phyloP scores from a whole-genome alignment of 2,797 vertebrate species.

The Mus caroli region DNA sequence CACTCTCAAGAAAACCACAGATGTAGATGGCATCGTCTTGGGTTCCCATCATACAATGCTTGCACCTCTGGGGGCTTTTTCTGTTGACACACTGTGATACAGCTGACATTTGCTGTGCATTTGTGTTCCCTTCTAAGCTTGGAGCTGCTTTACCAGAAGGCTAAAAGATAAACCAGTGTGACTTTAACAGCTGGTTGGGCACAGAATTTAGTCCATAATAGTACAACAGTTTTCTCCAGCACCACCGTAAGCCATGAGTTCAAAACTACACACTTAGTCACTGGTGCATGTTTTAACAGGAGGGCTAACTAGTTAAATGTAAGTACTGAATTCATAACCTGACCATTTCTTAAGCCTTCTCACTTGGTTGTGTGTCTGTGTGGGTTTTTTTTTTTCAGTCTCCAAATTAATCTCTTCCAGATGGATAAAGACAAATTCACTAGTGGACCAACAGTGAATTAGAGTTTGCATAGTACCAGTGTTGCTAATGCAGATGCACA shows the following conservation, averaged over 20 bases:
- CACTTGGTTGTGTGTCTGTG: neutral
- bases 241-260: neutral
- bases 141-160: constrained; percentile 20
- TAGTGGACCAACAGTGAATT: constrained; percentile 2
- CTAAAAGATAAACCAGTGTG: neutral
- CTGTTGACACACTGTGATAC: neutral
- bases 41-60: constrained; percentile 16
- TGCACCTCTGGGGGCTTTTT: constrained; percentile 55
- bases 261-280: constrained; percentile 46
- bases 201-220: neutral
- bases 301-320: neutral
- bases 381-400: neutral
- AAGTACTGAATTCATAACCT: neutral
- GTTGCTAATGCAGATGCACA: neutral
- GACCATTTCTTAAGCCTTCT: constrained; percentile 38
- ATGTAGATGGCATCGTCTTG: neutral
- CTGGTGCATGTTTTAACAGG: neutral
- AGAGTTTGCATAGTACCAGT: constrained; percentile 51
- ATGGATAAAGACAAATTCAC: constrained; percentile 13
- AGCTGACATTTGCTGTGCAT: constrained; percentile 20
- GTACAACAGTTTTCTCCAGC: neutral
- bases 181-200: neutral
- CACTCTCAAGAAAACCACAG: constrained; percentile 6
- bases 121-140: neutral
- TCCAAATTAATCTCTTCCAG: constrained; percentile 62